Evolutionary conservation across 2,797 vertebrate species (phyloP), one percentile per base, ranked within the genome.

Genomic region (Anniella stebbinsi): DNA sequence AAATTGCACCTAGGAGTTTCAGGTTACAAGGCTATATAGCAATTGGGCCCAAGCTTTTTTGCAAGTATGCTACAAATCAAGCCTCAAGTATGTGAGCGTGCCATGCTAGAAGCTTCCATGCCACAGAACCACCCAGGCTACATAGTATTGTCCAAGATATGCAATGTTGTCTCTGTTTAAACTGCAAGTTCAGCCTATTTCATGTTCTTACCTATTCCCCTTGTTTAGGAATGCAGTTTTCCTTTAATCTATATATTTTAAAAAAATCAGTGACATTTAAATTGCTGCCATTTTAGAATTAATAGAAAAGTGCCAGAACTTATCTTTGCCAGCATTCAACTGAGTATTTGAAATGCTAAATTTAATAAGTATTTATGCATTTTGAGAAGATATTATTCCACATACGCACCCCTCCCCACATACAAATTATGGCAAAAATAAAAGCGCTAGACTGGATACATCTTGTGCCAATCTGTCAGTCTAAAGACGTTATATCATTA

Each of bases 331-430:
- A 82, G 2, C 36, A 80, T 63, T 76, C 15, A n/a, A 77, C 28
- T 60, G 38, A 51, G 28, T 77, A 70, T 76, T 82, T 77, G 13
- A 21, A 86, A 82, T 86, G 15, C 30, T 30, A 80, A 76, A 67
- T 81, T 72, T 10, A 89, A 89, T 25, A 15, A 89, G 48, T 70
- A 60, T 73, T 48, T 36, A 6, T 86, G 51, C 30, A 86, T 80
- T 80, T 72, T 80, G 36, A 85, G 45, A 12, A 45, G 38, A 73
- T 41, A 54, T 36, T 51, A 57, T 60, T 60, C 54, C 8, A 18
- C n/a, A n/a, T 45, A 45, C 45, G 6, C 51, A 8, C 9, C 1
- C 51, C 38, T 12, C 30, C 25, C 15, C 17, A 45, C 25, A 21
- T 54, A 28, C 48, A 80, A 89, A n/a, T 45, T 36, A 38, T 33